Evolutionary conservation across 2,113 vertebrate genomes (phyloP).

Genomic region (Planiliza haematocheilus): DNA sequence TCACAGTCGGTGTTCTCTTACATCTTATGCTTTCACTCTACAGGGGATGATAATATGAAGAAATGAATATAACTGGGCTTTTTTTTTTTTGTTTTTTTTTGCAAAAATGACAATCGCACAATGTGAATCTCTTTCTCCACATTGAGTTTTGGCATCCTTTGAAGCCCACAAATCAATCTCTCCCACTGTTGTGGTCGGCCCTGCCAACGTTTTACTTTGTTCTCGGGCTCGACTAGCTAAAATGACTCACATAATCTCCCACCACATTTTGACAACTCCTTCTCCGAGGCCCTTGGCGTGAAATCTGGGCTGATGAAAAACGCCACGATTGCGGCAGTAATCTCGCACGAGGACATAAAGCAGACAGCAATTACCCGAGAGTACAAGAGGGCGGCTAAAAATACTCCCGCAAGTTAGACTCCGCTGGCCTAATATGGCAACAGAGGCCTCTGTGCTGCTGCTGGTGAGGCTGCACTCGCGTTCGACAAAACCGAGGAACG

Average conservation of each 20-base stretch:
- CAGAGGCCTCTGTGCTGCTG: constrained; percentile 32
- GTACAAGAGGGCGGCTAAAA: constrained; percentile 80
- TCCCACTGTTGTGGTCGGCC: constrained; percentile 1
- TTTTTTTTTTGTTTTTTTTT: neutral
- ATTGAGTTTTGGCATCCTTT: constrained; percentile 26
- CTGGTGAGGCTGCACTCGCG: constrained; percentile 21
- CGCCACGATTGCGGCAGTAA: constrained; percentile 45
- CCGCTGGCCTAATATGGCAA: constrained; percentile 78
- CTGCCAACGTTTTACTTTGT: constrained; percentile 7
- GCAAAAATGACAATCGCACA: neutral
- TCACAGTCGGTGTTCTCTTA: constrained; percentile 17
- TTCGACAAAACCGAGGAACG: constrained; percentile 50
- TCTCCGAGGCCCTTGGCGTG: constrained; percentile 20
- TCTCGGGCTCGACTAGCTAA: constrained; percentile 15
- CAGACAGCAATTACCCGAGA: constrained; percentile 70
- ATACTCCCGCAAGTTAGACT: constrained; percentile 68
- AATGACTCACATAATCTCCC: constrained; percentile 52
- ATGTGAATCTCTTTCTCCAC: constrained; percentile 7
- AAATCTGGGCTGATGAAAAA: constrained; percentile 45
- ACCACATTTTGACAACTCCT: constrained; percentile 37
- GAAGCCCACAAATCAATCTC: constrained; percentile 11
- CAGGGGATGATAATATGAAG: neutral
- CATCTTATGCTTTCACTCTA: neutral
- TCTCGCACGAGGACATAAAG: constrained; percentile 66
- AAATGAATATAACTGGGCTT: neutral